Base-by-base conservation (phyloP, 2,113 vertebrate species). In the Mohoua ochrocephala region DNA sequence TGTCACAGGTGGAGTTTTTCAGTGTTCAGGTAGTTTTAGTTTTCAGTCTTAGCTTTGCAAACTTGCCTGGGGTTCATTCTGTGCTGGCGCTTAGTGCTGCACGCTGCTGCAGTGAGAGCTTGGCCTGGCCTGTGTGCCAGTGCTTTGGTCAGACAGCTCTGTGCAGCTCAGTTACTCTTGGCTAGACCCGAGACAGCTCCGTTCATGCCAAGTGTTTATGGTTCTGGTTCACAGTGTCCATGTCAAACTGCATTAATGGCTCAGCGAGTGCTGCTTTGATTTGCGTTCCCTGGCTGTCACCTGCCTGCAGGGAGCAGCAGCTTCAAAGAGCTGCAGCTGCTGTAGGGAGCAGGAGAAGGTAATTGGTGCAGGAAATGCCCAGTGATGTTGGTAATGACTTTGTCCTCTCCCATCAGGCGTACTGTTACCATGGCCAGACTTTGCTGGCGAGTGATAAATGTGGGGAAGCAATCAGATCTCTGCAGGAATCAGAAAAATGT, bases 401-500 rank as follows among this genome's bases (percentile, higher is more conserved):
- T 80, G 24, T 89, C 56, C 76, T 97, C 92, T 86, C 57, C 84
- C 60, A 6, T 30, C 97, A 99, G 99, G 98, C 99, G 0, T 99
- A 98, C 95, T 99, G 99, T 93, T 99, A 99, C 84, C 98, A 99
- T 69, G 99, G 99, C 49, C 99, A 99, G 76, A 99, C 99, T 14
- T 98, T 99, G 75, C 97, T 99, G 94, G 98, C 98, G 0, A 98
- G 98, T 60, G 99, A 99, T 97, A 99, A 99, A 91, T 99, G 99
- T 74, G 99, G 99, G n/a, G 99, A 99, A 96, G 99, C 99, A 21
- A 99, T 99, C 93, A 90, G 99, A 92, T 99, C 99, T 77, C 98
- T 99, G 24, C 99, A 99, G 95, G 99, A 99, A 96, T 98, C 99
- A 44, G 99, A 99, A 93, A 99, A 99, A 97, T 98, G 99, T 99